Base-by-base conservation (phyloP, 2,888 invertebrate species). In the Stenurella melanura region DNA sequence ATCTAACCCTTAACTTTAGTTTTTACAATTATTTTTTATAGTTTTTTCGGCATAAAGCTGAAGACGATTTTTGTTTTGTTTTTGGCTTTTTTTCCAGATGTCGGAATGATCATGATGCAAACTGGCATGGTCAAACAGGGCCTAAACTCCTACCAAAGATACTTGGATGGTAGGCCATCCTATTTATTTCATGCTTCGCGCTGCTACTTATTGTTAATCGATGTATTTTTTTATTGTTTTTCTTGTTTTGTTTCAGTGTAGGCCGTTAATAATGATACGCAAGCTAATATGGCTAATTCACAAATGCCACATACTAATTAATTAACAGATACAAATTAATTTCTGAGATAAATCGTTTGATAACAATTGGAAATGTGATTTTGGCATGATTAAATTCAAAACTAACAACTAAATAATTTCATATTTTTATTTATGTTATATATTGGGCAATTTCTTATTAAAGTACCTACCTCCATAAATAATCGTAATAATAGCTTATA, bases 91-190 rank as follows among this genome's bases (percentile, higher is more conserved):
- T 95, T 95, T 95, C 89, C 96, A 96, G 96, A 96, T 96, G 96
- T 96, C 92, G 96, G 96, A 93, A 96, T 96, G 96, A 96, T 96
- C 93, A 96, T 96, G 96, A 96, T 96, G 96, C 96, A 96, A 95
- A 94, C 96, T 91, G 96, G 96, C 93, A 96, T 96, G 96, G 96
- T 96, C 94, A 96, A 96, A 94, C 95, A 96, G 92, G 94, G 93
- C 91, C 92, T 94, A 92, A 95, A 94, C 93, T 92, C 92, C 90
- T 90, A 89, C 88, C 89, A 89, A 87, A 90, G 87, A 92, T 93
- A 92, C 90, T 91, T 94, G 92, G 95, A 96, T 93, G 96, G 96
- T 96, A 96, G 93, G 95, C 86, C 86, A 83, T 86, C 87, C 86
- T 85, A 67, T 38, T 74, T 75, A 67, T 80, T 77, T 74, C 74